Conservation (phyloP, 2,888 invertebrate species). For the Microctonus hyperodae region DNA sequence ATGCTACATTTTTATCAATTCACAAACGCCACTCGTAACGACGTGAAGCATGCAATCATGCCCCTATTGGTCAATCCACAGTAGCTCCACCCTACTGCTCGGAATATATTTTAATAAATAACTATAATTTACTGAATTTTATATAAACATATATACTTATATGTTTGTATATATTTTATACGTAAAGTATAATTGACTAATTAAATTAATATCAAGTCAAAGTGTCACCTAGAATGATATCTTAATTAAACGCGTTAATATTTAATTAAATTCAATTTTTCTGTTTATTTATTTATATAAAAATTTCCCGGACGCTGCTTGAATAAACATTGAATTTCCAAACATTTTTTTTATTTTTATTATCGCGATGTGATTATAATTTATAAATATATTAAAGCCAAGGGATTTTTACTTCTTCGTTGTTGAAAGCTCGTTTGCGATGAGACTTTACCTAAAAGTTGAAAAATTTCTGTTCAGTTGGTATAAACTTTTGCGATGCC, state of each 20-base stretch:
- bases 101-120: constrained; percentile 58
- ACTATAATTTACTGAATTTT: constrained; percentile 44
- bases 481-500: constrained; percentile 7
- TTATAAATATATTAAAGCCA: constrained; percentile 6
- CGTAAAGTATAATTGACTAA: too few relatives aligned
- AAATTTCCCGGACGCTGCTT: neutral
- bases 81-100: constrained; percentile 55
- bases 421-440: constrained; percentile 6
- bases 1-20: constrained; percentile 60
- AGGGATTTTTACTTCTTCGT: neutral
- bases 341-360: neutral
- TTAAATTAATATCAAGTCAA: constrained; percentile 43
- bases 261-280: constrained; percentile 7
- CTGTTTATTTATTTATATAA: neutral
- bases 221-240: constrained; percentile 36
- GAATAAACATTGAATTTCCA: neutral
- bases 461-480: neutral
- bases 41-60: constrained; percentile 56
- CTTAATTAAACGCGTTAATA: too few relatives aligned
- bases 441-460: constrained; percentile 9
- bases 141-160: too few relatives aligned
- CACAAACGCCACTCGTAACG: constrained; percentile 51
- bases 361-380: neutral
- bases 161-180: too few relatives aligned
- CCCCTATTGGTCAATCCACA: constrained; percentile 49